Evolutionary conservation across 2,797 vertebrate genomes (phyloP).

Genomic region (Argyrosomus regius): DNA sequence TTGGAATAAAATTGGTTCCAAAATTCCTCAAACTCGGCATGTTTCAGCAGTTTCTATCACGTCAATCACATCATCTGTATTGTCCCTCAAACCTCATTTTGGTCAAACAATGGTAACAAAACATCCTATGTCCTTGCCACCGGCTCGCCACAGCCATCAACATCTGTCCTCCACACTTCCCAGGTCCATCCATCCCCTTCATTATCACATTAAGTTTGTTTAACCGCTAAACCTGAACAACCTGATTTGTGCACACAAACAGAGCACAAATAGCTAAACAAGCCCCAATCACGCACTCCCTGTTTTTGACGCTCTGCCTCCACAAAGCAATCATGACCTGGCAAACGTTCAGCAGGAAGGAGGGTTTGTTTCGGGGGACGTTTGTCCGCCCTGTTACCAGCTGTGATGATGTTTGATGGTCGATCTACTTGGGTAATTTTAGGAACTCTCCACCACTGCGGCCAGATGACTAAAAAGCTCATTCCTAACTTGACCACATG

Average conservation of each 20-base stretch:
- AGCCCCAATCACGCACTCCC: background rate
- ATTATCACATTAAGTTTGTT: constrained; percentile 50
- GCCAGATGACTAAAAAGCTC: constrained; percentile 9
- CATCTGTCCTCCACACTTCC: constrained; percentile 22
- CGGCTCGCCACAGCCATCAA: constrained; percentile 21
- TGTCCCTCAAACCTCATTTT: constrained; percentile 10
- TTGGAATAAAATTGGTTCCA: background rate
- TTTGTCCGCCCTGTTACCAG: background rate
- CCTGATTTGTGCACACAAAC: constrained; percentile 54
- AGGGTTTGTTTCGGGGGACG: background rate
- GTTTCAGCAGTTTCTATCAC: background rate
- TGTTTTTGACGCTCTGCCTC: constrained; percentile 7
- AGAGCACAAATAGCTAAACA: constrained; percentile 26
- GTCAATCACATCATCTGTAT: background rate
- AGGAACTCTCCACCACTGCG: constrained; percentile 15
- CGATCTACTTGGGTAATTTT: constrained; percentile 43
- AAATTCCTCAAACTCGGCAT: background rate
- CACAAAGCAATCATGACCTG: constrained; percentile 25
- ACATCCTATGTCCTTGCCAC: constrained; percentile 22
- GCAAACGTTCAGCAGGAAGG: background rate
- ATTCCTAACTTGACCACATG: constrained; percentile 30
- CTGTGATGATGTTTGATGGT: background rate
- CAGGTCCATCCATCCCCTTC: constrained; percentile 29
- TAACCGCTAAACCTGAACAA: constrained; percentile 45
- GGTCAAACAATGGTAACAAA: background rate